These are phyloP conservation scores for Vimba vimba DNA, from an alignment of 2,113 vertebrate species.

Conservation along the genomic window DNA sequence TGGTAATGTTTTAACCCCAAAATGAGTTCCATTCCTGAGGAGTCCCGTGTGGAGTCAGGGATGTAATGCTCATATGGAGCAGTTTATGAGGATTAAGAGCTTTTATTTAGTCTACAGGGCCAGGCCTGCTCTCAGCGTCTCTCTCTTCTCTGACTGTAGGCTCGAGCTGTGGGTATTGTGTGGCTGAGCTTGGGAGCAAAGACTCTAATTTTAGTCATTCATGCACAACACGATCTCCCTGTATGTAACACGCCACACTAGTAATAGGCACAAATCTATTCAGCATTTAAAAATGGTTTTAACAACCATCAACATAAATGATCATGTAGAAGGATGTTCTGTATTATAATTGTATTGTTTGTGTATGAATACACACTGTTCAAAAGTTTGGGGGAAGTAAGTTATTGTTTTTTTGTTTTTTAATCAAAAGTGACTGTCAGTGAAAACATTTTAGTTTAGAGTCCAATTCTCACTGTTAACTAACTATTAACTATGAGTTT, in stretches of 20 bases:
- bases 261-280: background rate
- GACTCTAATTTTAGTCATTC: slow-evolving; percentile 37
- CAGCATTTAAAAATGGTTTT: background rate
- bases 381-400: no score
- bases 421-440: no score
- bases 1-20: slow-evolving; percentile 71
- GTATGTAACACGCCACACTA: background rate
- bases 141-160: slow-evolving; percentile 29
- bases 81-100: slow-evolving; percentile 78
- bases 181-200: slow-evolving; percentile 29
- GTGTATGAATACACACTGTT: no score
- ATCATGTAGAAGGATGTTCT: background rate
- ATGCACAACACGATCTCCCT: slow-evolving; percentile 3
- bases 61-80: slow-evolving; percentile 76
- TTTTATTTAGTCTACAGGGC: slow-evolving; percentile 75
- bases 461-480: no score
- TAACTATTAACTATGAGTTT: no score
- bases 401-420: no score
- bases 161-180: slow-evolving; percentile 30
- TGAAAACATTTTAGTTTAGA: no score
- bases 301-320: background rate
- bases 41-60: slow-evolving; percentile 60
- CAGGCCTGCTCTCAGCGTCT: slow-evolving; percentile 52
- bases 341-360: no score
- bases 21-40: slow-evolving; percentile 75